phyloP scores from a whole-genome alignment of 2,888 invertebrate species.

The Tineola bisselliella region DNA sequence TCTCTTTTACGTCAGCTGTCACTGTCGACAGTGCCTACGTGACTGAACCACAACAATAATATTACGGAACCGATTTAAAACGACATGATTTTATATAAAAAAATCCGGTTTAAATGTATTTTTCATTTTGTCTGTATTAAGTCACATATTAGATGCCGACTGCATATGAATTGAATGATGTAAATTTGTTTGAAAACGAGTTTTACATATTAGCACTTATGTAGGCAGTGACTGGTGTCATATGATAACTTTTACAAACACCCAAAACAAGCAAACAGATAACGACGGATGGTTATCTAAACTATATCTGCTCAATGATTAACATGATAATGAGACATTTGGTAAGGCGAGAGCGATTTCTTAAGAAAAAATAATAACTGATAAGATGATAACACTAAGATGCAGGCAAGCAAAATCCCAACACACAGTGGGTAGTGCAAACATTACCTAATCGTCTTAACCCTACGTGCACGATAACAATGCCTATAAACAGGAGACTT shows the following conservation, averaged over 20 bases:
- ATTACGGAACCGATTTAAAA: not conserved
- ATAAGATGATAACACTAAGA: not conserved
- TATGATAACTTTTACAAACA: not conserved
- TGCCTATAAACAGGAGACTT: no score
- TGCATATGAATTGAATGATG: not conserved
- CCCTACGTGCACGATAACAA: no score
- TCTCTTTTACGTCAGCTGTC: slow-evolving; percentile 17
- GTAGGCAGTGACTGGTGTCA: not conserved
- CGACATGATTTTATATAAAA: not conserved
- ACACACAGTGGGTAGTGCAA: not conserved
- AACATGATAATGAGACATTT: not conserved
- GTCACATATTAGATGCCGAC: not conserved
- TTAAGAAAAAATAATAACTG: not conserved
- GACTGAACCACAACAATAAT: slow-evolving; percentile 27
- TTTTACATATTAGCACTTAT: slow-evolving; percentile 3
- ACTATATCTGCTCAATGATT: not conserved
- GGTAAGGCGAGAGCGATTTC: not conserved
- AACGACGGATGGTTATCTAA: not conserved
- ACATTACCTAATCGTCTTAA: not conserved
- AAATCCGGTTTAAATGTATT: not conserved
- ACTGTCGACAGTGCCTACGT: slow-evolving; percentile 47
- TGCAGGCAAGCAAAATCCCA: not conserved
- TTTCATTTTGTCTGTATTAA: not conserved
- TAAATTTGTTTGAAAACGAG: not conserved
- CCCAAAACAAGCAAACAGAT: slow-evolving; percentile 1